Evolutionary conservation across 2,797 vertebrate genomes (phyloP), one percentile per base, ranked within the genome.

Genomic region (Chaetophractus vellerosus): DNA sequence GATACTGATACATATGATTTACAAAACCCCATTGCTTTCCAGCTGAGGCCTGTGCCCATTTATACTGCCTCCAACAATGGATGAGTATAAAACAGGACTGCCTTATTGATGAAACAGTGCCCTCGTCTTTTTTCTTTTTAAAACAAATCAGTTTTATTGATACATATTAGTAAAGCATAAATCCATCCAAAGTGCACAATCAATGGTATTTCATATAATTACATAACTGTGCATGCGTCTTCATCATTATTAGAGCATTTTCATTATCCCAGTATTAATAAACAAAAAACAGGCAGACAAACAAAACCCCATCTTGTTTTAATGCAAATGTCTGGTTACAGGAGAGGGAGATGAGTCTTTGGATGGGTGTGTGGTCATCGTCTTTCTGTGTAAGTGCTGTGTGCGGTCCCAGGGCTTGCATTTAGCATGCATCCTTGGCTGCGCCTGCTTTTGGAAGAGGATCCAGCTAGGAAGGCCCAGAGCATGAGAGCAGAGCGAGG

Each of bases 311-410:
- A 45, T 16, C 55, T 64, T 26, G 38, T 21, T 41, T 23, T 18
- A 28, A 0, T 6, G 36, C 28, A 9, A 21, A 19, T 33, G 36
- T 26, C 69, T 28, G 33, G n/a, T 36, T 12, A 6, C 5, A 2
- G 9, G 12, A 23, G 52, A 45, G 55, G 38, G 16, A 21, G 71
- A 21, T 16, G 45, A 64, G 15, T 19, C 57, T 64, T 41, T 7
- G 0, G 1, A 2, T 3, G 5, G 33, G 6, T 31, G 61, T 1
- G 2, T 9, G 0, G 14, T 64, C 36, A 4, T 14, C 24, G 2
- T 11, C 2, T 11, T 55, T 48, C 16, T 31, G 15, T 5, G 1
- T 28, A 3, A 11, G 38, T 50, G 28, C 23, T 28, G n/a, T 8
- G 1, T 45, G 33, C 23, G 2, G 28, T 45, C 52, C 57, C 33